These are phyloP conservation scores for Drosophila neutralis DNA, from an alignment of 2,888 invertebrate genomes.

Conservation along the genomic window DNA sequence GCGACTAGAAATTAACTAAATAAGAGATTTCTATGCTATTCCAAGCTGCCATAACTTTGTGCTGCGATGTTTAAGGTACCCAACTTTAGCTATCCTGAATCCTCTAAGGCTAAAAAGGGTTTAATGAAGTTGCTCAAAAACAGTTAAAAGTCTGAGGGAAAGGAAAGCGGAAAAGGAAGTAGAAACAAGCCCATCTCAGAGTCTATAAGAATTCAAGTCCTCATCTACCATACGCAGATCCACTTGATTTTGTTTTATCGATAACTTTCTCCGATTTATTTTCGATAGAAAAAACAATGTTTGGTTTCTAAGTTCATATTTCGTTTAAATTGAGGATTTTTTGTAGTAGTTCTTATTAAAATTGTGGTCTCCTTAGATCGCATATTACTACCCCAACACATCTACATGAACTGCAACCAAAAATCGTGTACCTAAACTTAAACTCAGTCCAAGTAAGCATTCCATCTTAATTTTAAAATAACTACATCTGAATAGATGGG, in stretches of 20 bases:
- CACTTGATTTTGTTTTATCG: background rate
- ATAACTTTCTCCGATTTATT: background rate
- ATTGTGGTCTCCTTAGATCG: too few relatives aligned
- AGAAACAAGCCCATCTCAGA: background rate
- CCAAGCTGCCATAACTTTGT: background rate
- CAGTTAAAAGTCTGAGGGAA: too few relatives aligned
- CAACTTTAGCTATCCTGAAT: background rate
- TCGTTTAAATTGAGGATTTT: background rate
- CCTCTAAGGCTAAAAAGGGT: background rate
- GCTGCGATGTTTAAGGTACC: background rate
- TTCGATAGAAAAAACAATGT: background rate
- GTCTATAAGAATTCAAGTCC: background rate
- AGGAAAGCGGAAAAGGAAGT: too few relatives aligned
- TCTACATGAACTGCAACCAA: too few relatives aligned
- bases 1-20: background rate
- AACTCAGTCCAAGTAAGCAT: too few relatives aligned
- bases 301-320: background rate
- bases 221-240: too few relatives aligned
- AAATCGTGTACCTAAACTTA: too few relatives aligned
- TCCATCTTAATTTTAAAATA: too few relatives aligned
- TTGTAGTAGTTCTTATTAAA: too few relatives aligned
- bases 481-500: rapidly evolving
- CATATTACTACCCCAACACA: too few relatives aligned
- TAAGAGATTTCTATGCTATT: background rate
- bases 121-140: background rate